Conservation (phyloP, 2,113 vertebrate species). For the Aepyceros melampus region DNA sequence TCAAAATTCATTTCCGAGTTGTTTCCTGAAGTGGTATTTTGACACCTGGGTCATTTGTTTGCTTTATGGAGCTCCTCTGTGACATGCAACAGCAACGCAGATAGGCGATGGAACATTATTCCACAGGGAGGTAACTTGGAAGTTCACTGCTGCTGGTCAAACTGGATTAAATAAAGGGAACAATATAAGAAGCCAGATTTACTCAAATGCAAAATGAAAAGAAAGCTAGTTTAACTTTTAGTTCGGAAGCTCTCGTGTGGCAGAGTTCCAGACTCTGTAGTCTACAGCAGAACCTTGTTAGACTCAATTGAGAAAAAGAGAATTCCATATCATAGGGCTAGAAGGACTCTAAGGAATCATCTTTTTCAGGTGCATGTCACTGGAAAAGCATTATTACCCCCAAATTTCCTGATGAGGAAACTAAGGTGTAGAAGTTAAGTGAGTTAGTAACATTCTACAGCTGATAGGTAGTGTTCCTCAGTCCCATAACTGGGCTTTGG, state of each 20-base stretch:
- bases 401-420: neutral
- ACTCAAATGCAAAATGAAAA: neutral
- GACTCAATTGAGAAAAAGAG: neutral
- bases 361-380: neutral
- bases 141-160: slow-evolving; percentile 31
- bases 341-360: neutral
- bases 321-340: neutral
- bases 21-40: slow-evolving; percentile 69
- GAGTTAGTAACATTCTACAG: neutral
- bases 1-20: slow-evolving; percentile 64
- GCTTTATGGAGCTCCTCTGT: slow-evolving; percentile 52
- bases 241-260: neutral
- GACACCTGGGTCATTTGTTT: slow-evolving; percentile 65
- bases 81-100: neutral
- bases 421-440: neutral
- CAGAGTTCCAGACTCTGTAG: neutral
- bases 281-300: neutral
- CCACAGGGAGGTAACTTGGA: slow-evolving; percentile 2
- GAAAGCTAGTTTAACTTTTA: neutral
- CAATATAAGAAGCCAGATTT: slow-evolving; percentile 27
- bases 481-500: neutral
- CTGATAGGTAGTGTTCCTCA: neutral
- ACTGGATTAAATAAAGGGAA: slow-evolving; percentile 32
- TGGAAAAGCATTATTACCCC: neutral
- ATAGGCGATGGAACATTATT: neutral